Percentiles rank a stretch among this genome's conserved stretches.
phyloP scores from a whole-genome alignment of 2,797 vertebrate species.

The Nyctalus aviator region DNA sequence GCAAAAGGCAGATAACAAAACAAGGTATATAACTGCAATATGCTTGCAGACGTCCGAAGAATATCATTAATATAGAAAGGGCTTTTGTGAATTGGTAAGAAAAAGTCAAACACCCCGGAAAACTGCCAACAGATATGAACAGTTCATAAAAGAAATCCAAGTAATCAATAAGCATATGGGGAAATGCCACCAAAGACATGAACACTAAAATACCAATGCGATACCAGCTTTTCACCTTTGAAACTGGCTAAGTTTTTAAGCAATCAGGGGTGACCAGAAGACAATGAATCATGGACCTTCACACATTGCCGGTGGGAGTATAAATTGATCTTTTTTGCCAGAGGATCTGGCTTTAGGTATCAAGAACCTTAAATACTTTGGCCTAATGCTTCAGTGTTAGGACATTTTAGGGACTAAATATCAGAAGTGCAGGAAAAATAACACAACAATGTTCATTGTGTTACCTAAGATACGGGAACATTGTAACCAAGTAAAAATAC shows the following conservation, averaged over 20 bases:
- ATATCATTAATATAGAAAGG: background rate
- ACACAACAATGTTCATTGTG: background rate
- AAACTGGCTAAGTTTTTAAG: background rate
- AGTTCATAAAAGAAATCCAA: background rate
- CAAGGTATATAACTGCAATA: background rate
- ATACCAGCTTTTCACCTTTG: background rate
- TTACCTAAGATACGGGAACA: background rate
- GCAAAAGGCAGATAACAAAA: background rate
- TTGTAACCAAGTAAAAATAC: background rate
- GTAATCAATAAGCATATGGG: background rate
- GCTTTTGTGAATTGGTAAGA: background rate
- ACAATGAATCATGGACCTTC: background rate
- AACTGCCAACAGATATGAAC: background rate
- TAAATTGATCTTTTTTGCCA: background rate
- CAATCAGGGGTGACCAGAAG: background rate
- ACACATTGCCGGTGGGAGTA: background rate
- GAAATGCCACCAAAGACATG: slow-evolving; percentile 2
- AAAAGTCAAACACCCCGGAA: background rate
- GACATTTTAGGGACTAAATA: background rate
- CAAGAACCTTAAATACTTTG: background rate
- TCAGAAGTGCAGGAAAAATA: background rate
- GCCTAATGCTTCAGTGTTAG: background rate
- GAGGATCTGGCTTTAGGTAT: background rate
- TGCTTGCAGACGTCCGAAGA: background rate
- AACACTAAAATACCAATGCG: background rate